phyloP scores from a whole-genome alignment of 2,888 invertebrate species.

The Paralinhomoeus sp. region DNA sequence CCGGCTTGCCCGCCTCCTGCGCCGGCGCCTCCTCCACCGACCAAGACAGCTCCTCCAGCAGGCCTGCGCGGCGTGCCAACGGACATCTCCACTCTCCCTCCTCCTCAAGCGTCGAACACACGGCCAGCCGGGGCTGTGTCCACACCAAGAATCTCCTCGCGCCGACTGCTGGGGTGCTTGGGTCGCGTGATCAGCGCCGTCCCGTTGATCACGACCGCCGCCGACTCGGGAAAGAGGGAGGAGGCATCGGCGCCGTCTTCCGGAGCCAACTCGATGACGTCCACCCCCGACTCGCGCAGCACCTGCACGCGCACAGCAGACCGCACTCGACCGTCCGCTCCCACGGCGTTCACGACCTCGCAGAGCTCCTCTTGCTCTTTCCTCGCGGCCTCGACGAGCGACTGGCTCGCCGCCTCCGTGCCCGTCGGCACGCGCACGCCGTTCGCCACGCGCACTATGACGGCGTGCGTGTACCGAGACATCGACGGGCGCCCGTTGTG shows the following conservation, averaged over 20 bases:
- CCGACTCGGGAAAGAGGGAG: constrained; percentile 57
- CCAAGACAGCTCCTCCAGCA: constrained; percentile 52
- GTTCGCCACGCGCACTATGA: constrained; percentile 52
- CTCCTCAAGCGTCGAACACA: too few species aligned
- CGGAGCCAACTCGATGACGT: constrained; percentile 68
- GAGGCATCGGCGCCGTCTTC: constrained; percentile 60
- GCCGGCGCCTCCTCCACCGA: constrained; percentile 46
- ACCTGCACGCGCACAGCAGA: too few species aligned
- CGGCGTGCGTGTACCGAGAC: constrained; percentile 44
- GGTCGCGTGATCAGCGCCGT: constrained; percentile 66
- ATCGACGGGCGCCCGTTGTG: too few species aligned
- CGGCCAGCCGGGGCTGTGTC: too few species aligned
- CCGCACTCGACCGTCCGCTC: too few species aligned
- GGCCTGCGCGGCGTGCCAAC: constrained; percentile 2
- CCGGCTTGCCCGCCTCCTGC: constrained; percentile 43
- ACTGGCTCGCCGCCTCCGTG: too few species aligned
- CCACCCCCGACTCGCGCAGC: constrained; percentile 24
- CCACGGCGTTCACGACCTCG: too few species aligned
- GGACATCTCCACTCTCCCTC: too few species aligned
- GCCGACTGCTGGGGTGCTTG: constrained; percentile 39
- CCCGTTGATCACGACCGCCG: constrained; percentile 72
- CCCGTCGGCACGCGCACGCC: not conserved
- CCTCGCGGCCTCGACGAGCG: too few species aligned
- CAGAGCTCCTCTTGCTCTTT: constrained; percentile 64
- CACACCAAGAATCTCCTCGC: constrained; percentile 42